A percentile compares a stretch with the other conserved stretches of the same genome.
Evolutionary conservation across 2,113 vertebrate genomes (phyloP).

Genomic region (Embiotoca jacksoni): DNA sequence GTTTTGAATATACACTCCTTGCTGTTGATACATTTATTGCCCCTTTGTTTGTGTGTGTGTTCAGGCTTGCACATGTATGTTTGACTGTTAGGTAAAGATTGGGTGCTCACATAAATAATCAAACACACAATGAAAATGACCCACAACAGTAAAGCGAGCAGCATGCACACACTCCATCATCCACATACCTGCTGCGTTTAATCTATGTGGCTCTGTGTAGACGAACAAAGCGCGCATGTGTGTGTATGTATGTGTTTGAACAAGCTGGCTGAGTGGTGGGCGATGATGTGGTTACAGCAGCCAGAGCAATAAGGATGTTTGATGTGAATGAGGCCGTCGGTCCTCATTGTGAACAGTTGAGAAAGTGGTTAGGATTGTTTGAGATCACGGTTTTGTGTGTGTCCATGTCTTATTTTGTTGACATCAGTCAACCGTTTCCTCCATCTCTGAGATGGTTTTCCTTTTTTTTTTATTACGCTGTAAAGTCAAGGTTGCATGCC

Average conservation of each 20-base stretch:
- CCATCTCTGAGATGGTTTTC: constrained; percentile 9
- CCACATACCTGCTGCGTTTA: constrained; percentile 63
- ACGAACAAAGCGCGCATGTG: constrained; percentile 29
- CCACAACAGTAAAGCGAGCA: constrained; percentile 34
- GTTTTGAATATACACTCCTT: constrained; percentile 21
- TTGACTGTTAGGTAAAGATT: constrained; percentile 27
- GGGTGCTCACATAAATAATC: constrained; percentile 63
- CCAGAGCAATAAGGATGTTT: constrained; percentile 41
- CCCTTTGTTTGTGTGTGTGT: constrained; percentile 37
- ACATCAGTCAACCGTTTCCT: constrained; percentile 24
- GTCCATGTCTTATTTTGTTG: constrained; percentile 33
- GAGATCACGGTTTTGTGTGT: constrained; percentile 21
- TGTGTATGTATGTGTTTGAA: constrained; percentile 33
- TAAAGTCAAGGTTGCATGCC: constrained; percentile 46
- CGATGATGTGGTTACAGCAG: constrained; percentile 16
- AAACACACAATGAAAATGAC: constrained; percentile 74
- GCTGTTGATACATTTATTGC: constrained; percentile 26
- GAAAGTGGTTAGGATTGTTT: constrained; percentile 31
- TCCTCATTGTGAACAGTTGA: constrained; percentile 39
- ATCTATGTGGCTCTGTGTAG: constrained; percentile 36
- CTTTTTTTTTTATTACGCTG: constrained; percentile 6
- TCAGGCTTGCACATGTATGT: constrained; percentile 43
- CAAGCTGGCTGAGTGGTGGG: constrained; percentile 38
- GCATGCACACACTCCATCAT: constrained; percentile 30
- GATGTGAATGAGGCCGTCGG: constrained; percentile 48